These are phyloP conservation scores for Epinephelus malabaricus DNA, from an alignment of 2,797 vertebrate genomes.

Conservation along the genomic window DNA sequence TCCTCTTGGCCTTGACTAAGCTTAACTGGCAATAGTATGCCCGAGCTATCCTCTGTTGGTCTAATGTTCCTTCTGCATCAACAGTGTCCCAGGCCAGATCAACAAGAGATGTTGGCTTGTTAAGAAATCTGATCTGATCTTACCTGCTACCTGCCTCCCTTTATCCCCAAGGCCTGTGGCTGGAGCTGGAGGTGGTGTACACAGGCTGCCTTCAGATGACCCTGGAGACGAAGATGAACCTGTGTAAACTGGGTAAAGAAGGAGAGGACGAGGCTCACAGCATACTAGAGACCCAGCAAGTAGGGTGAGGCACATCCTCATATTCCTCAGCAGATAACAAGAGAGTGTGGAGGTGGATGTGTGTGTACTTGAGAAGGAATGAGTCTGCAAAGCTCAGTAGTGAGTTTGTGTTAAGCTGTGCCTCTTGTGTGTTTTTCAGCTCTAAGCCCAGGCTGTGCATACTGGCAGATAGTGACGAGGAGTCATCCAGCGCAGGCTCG, in stretches of 20 bases:
- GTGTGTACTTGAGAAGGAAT: background rate
- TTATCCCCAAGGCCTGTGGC: slow-evolving; percentile 88
- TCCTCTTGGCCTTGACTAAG: slow-evolving; percentile 65
- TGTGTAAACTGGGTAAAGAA: slow-evolving; percentile 91
- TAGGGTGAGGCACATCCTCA: slow-evolving; percentile 78
- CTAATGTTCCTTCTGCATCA: slow-evolving; percentile 29
- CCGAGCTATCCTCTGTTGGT: slow-evolving; percentile 7
- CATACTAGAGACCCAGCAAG: slow-evolving; percentile 72
- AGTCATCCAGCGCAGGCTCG: slow-evolving; percentile 90
- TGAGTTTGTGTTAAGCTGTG: slow-evolving; percentile 9
- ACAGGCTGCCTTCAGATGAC: slow-evolving; percentile 91
- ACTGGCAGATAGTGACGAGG: slow-evolving; percentile 91
- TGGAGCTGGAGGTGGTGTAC: slow-evolving; percentile 91
- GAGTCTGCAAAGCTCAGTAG: background rate
- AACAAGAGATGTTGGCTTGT: slow-evolving; percentile 20
- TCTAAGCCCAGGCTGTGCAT: slow-evolving; percentile 82
- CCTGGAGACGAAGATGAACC: slow-evolving; percentile 93
- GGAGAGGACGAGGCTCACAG: slow-evolving; percentile 77
- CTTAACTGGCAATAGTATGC: slow-evolving; percentile 43
- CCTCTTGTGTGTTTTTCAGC: slow-evolving; percentile 67
- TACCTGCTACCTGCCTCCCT: background rate
- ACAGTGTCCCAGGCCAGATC: slow-evolving; percentile 10
- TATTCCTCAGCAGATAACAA: background rate
- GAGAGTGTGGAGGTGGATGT: background rate
- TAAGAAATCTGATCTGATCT: slow-evolving; percentile 12